Evolutionary conservation across 2,113 vertebrate species (phyloP).

Genomic region (Lepidothrix coronata): DNA sequence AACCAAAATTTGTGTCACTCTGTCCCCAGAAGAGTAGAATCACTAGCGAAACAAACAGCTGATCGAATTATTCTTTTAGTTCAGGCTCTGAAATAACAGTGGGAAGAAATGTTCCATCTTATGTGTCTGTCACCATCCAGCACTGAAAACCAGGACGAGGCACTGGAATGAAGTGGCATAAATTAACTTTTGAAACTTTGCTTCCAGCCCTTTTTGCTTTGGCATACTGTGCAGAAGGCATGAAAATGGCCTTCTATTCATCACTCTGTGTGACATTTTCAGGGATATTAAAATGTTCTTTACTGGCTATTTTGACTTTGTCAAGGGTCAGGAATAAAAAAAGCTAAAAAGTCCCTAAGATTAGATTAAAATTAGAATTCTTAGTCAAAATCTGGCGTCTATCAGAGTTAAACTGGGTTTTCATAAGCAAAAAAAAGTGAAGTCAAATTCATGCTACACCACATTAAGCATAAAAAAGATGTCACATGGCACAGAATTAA

Average conservation of each 20-base stretch:
- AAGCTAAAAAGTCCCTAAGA: not conserved
- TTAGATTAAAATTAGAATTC: not conserved
- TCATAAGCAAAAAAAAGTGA: not conserved
- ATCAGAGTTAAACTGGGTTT: not conserved
- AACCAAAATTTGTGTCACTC: not conserved
- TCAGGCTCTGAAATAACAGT: not conserved
- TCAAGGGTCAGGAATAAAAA: not conserved
- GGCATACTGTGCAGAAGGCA: not conserved
- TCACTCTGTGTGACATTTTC: not conserved
- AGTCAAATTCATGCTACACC: not conserved
- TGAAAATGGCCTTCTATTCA: constrained; percentile 10
- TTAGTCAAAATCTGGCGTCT: not conserved
- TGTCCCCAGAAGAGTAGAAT: not conserved
- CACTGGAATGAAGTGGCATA: not conserved
- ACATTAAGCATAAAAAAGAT: not conserved
- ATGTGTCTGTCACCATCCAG: not conserved
- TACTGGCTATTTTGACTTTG: not conserved
- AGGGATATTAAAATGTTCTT: not conserved
- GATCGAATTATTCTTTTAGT: not conserved
- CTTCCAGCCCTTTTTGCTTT: not conserved
- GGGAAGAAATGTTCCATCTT: constrained; percentile 1
- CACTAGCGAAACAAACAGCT: not conserved
- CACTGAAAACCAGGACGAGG: not conserved
- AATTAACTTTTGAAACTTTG: constrained; percentile 50
- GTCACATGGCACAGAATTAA: not conserved